These are phyloP conservation scores for Enteromius argenteus DNA, from an alignment of 2,797 vertebrate genomes.

Conservation along the genomic window DNA sequence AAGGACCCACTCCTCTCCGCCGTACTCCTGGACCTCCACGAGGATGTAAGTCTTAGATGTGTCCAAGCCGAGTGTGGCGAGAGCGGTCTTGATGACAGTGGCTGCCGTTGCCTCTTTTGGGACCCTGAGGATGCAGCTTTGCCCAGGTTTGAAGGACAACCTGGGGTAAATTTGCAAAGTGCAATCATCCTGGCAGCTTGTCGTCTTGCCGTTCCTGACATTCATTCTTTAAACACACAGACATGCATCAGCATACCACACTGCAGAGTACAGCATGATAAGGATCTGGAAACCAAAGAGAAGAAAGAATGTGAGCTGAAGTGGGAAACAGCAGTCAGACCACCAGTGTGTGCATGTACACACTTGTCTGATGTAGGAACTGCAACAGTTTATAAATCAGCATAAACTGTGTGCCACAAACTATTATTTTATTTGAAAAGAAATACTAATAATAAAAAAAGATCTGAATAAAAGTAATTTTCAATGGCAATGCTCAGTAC, in stretches of 20 bases:
- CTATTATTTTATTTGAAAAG: background rate
- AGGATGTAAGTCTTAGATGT: constrained; percentile 79
- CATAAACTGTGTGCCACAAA: background rate
- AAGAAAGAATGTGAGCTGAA: background rate
- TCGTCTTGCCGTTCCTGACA: constrained; percentile 74
- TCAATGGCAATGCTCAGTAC: background rate
- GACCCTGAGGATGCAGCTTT: constrained; percentile 83
- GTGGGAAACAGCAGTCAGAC: constrained; percentile 1
- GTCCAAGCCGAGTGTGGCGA: constrained; percentile 80
- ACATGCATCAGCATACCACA: constrained; percentile 81
- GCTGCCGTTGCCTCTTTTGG: constrained; percentile 77
- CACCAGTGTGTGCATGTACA: constrained; percentile 32
- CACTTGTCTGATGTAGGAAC: constrained; percentile 32
- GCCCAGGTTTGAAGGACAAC: constrained; percentile 68
- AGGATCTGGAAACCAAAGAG: constrained; percentile 39
- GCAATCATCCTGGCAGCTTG: constrained; percentile 72
- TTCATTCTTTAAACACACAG: constrained; percentile 84
- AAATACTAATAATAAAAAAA: background rate
- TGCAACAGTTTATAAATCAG: background rate
- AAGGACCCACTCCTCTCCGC: constrained; percentile 82
- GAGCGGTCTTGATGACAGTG: constrained; percentile 80
- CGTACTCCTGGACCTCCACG: constrained; percentile 85
- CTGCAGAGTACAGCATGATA: constrained; percentile 48
- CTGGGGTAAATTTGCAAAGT: constrained; percentile 88
- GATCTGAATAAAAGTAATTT: background rate